A percentile compares a stretch with the other conserved stretches of the same genome.
Conservation (phyloP, 2,888 invertebrate genomes). For the Drosophila dives region DNA sequence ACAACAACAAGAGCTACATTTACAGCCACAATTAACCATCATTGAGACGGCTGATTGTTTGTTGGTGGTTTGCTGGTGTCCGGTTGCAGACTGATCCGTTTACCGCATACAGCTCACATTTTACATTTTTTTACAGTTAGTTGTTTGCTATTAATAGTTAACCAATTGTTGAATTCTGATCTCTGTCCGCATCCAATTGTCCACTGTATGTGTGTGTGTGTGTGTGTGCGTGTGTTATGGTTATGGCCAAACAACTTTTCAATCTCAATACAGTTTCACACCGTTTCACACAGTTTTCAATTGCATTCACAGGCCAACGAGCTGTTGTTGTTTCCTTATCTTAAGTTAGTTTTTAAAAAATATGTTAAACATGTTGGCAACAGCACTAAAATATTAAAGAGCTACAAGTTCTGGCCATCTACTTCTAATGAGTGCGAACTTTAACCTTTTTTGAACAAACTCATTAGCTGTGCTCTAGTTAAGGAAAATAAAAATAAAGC, state of each 20-base stretch:
- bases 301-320: conserved; percentile 47
- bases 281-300: conserved; percentile 75
- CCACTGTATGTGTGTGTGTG: conserved; percentile 55
- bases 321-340: conserved; percentile 46
- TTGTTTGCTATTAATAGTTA: conserved; percentile 36
- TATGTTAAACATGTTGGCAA: conserved; percentile 52
- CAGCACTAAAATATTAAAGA: conserved; percentile 15
- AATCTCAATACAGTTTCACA: conserved; percentile 73
- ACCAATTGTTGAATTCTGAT: conserved; percentile 58
- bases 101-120: conserved; percentile 47
- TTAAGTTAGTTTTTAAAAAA: conserved; percentile 31
- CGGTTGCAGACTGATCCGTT: conserved; percentile 71
- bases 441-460: conserved; percentile 58
- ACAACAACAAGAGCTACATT: conserved; percentile 29
- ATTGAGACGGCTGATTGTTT: conserved; percentile 28
- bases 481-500: conserved; percentile 18
- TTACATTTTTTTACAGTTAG: conserved; percentile 19
- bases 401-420: conserved; percentile 37
- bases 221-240: conserved; percentile 59
- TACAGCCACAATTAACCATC: conserved; percentile 64
- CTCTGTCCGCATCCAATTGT: conserved; percentile 60
- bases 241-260: conserved; percentile 81
- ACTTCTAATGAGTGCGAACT: conserved; percentile 61
- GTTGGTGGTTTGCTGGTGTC: conserved; percentile 52
- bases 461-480: conserved; percentile 68